Conservation (phyloP, 2,888 invertebrate genomes). For the Criorhina ranunculi region DNA sequence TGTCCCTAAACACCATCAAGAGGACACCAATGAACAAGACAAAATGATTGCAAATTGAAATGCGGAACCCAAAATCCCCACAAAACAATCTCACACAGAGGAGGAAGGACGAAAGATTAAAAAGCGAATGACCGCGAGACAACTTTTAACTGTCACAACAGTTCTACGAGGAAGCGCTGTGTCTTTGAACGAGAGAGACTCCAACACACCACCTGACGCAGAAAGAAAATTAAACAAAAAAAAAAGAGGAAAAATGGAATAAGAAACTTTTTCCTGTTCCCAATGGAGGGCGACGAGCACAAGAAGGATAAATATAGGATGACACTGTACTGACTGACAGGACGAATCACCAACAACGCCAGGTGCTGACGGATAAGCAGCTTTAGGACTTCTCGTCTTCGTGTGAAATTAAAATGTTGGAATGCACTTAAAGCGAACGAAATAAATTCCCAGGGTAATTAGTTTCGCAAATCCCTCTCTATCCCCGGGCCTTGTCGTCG, state of each 20-base stretch:
- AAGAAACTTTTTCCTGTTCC: slow-evolving; percentile 35
- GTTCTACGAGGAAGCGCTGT: slow-evolving; percentile 23
- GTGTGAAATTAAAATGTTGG: slow-evolving; percentile 72
- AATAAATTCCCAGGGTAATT: slow-evolving; percentile 74
- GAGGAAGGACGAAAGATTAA: slow-evolving; percentile 46
- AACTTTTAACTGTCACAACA: slow-evolving; percentile 64
- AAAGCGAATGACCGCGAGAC: slow-evolving; percentile 73
- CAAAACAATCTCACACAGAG: not conserved
- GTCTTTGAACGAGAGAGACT: slow-evolving; percentile 43
- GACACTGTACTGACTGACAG: slow-evolving; percentile 67
- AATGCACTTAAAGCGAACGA: slow-evolving; percentile 68
- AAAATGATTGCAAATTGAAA: slow-evolving; percentile 50
- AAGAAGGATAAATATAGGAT: not conserved
- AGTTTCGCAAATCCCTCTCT: slow-evolving; percentile 58
- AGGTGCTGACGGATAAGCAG: slow-evolving; percentile 66
- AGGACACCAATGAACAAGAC: slow-evolving; percentile 24
- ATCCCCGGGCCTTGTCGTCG: not conserved
- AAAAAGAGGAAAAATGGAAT: slow-evolving; percentile 1
- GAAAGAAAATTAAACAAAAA: slow-evolving; percentile 28
- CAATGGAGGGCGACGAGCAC: not conserved
- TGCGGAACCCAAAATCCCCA: slow-evolving; percentile 46
- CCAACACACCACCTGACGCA: slow-evolving; percentile 60
- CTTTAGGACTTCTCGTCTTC: slow-evolving; percentile 36
- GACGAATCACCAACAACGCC: slow-evolving; percentile 63
- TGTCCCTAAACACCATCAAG: slow-evolving; percentile 1